Percentiles rank a stretch among this genome's conserved stretches.
Evolutionary conservation across 2,113 vertebrate genomes (phyloP).

Genomic region (Corythoichthys intestinalis): DNA sequence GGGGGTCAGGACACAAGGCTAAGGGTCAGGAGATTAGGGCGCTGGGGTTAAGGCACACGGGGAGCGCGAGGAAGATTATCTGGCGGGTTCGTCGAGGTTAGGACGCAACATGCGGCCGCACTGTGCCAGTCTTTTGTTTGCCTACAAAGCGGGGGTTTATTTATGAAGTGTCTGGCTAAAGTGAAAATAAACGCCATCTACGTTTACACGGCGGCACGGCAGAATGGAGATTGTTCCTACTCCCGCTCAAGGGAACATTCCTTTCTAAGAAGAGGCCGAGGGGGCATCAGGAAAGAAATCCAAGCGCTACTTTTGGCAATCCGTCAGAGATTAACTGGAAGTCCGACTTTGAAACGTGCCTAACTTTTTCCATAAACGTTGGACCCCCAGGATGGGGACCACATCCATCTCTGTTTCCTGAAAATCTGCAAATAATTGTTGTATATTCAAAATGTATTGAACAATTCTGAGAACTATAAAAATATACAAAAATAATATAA

Average conservation of each 20-base stretch:
- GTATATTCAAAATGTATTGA: no score
- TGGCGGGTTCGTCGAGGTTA: conserved; percentile 46
- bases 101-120: conserved; percentile 23
- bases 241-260: conserved; percentile 53
- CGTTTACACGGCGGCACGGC: conserved; percentile 52
- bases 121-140: conserved; percentile 48
- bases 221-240: conserved; percentile 66
- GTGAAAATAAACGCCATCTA: conserved; percentile 64
- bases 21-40: conserved; percentile 58
- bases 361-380: no score
- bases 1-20: conserved; percentile 50
- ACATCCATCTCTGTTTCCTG: no score
- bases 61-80: conserved; percentile 44
- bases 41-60: conserved; percentile 44
- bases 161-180: conserved; percentile 59
- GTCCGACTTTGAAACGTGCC: background rate
- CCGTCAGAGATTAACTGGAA: background rate
- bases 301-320: conserved; percentile 64
- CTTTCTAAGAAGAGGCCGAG: conserved; percentile 42
- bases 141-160: conserved; percentile 60
- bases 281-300: conserved; percentile 63
- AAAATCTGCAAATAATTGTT: no score
- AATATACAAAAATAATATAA: no score
- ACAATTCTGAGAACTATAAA: no score
- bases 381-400: no score